These are phyloP conservation scores for Hirtodrosophila alboralis DNA, from an alignment of 2,888 invertebrate species.

Conservation along the genomic window DNA sequence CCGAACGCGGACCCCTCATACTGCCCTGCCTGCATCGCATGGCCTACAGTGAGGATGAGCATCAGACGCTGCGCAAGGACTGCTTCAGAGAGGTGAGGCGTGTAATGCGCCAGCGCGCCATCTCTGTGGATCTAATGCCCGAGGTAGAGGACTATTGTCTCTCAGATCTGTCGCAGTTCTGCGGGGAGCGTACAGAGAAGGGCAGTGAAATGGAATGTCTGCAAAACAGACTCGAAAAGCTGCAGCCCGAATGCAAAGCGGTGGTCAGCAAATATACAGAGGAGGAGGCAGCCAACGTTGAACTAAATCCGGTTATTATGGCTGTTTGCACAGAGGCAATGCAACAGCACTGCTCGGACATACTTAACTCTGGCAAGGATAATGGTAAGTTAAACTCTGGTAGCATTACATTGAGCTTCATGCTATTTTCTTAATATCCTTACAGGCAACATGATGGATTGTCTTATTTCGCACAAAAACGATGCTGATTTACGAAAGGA, in stretches of 20 bases:
- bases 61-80: constrained; percentile 86
- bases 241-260: constrained; percentile 88
- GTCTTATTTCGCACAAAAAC: constrained; percentile 96
- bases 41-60: constrained; percentile 85
- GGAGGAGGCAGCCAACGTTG: constrained; percentile 93
- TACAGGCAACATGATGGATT: constrained; percentile 93
- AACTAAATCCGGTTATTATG: constrained; percentile 94
- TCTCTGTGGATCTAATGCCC: constrained; percentile 96
- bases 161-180: constrained; percentile 92
- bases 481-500: constrained; percentile 91
- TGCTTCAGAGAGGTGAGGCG: constrained; percentile 91
- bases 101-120: constrained; percentile 96
- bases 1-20: constrained; percentile 92
- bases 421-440: neutral
- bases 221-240: constrained; percentile 91
- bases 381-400: constrained; percentile 85
- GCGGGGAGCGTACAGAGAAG: constrained; percentile 92
- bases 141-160: constrained; percentile 96
- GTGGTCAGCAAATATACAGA: constrained; percentile 94
- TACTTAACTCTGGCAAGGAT: constrained; percentile 89
- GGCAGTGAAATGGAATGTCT: constrained; percentile 97
- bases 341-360: constrained; percentile 89
- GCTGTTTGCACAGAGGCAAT: constrained; percentile 92
- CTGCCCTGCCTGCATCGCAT: constrained; percentile 95
- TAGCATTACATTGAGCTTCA: neutral